Evolutionary conservation across 1,140 invertebrate genomes (phyloP), one percentile per base, ranked within the genome.

Genomic region (Bilobella aurantiaca): DNA sequence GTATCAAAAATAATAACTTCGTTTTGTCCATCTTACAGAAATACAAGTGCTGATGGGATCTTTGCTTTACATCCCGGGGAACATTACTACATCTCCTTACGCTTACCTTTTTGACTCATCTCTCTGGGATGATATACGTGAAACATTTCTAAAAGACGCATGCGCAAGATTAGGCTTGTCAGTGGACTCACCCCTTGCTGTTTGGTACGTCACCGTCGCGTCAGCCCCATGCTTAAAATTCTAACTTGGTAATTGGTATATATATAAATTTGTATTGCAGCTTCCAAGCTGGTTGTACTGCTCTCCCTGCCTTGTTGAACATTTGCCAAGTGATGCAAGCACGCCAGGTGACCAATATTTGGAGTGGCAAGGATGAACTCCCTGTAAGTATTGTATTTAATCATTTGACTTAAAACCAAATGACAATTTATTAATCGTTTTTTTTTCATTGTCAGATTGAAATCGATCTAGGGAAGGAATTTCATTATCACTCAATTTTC

Each of bases 241-340:
- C n/a, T n/a, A n/a, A n/a, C n/a, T n/a, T n/a, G n/a, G n/a, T n/a
- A n/a, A n/a, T n/a, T n/a, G n/a, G n/a, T n/a, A n/a, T n/a, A n/a
- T n/a, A 59, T 46, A 56, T 5, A 46, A 62, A 53, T 12, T 53
- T 53, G 37, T 47, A 12, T 79, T 80, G n/a, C 70, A 88, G 87
- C 71, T 87, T 96, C 66, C 90, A 91, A 76, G 93, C 93, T 59
- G 95, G 95, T 62, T 94, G 91, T 74, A 88, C 87, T 53, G 93
- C 95, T 30, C 79, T 98, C 68, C 95, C 95, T 31, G 92, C 94
- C 58, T 80, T 98, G 64, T 81, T 97, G 32, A 97, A 95, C 78
- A 90, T 96, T 73, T 88, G 92, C 80, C 90, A 97, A 84, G 90
- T 93, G 0, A 97, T 98, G 93, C 86, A 90, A 76, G 91, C 96